Evolutionary conservation across 2,113 vertebrate species (phyloP).

Genomic region (Cyprinus carpio): DNA sequence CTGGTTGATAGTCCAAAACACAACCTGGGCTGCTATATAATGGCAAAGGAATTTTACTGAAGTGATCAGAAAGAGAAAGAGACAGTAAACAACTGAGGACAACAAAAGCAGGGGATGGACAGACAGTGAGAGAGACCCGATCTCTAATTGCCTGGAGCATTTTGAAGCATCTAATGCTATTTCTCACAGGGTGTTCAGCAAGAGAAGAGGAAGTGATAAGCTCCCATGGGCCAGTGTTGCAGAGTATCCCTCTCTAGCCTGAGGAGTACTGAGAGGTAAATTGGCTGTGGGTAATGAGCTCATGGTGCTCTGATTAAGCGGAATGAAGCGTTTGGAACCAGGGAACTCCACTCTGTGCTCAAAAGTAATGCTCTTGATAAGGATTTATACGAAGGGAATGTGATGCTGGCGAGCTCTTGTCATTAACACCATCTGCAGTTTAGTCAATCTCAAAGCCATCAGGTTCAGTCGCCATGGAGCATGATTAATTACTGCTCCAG

Average conservation of each 20-base stretch:
- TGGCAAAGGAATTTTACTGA: background rate
- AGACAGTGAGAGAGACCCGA: conserved; percentile 1
- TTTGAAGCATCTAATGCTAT: conserved; percentile 43
- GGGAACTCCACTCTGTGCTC: conserved; percentile 23
- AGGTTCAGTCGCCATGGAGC: background rate
- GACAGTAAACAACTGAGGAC: background rate
- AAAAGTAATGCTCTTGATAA: conserved; percentile 21
- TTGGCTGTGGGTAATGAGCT: conserved; percentile 45
- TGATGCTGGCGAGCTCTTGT: background rate
- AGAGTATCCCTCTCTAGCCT: conserved; percentile 24
- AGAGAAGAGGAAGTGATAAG: conserved; percentile 16
- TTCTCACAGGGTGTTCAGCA: conserved; percentile 12
- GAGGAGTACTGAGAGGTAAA: conserved; percentile 26
- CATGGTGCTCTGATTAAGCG: conserved; percentile 31
- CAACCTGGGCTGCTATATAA: background rate
- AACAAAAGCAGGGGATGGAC: background rate
- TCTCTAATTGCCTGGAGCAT: conserved; percentile 38
- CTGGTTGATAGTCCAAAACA: background rate
- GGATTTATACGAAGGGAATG: background rate
- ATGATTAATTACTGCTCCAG: conserved; percentile 18
- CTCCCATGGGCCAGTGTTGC: conserved; percentile 10
- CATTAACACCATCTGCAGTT: conserved; percentile 19
- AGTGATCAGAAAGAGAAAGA: background rate
- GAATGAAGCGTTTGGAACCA: background rate
- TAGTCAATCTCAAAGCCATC: conserved; percentile 36